phyloP scores from a whole-genome alignment of 2,888 invertebrate genomes.

The Agrochola circellaris region DNA sequence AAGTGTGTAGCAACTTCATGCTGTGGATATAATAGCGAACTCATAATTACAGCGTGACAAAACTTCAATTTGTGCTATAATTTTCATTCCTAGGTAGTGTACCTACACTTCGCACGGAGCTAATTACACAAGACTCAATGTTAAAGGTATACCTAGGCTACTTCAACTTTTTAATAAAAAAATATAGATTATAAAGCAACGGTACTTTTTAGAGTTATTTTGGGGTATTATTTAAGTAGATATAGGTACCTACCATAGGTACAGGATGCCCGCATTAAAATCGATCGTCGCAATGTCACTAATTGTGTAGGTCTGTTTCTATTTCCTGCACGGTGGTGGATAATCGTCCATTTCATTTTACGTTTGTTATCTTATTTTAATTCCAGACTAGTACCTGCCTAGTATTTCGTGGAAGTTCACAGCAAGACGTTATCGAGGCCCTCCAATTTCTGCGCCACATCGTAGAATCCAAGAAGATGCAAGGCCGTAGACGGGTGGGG shows the following conservation, averaged over 20 bases:
- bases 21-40: constrained; percentile 21
- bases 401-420: neutral
- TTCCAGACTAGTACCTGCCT: neutral
- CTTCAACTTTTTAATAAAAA: neutral
- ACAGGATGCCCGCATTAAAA: constrained; percentile 22
- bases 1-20: constrained; percentile 30
- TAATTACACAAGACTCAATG: constrained; percentile 19
- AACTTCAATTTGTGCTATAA: constrained; percentile 24
- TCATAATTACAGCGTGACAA: constrained; percentile 33
- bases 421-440: neutral
- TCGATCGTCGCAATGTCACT: constrained; percentile 23
- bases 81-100: neutral
- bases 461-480: neutral
- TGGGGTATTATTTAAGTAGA: neutral
- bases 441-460: neutral
- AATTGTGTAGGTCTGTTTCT: neutral
- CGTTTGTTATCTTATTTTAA: neutral
- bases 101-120: neutral
- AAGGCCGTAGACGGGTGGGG: neutral
- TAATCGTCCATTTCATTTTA: neutral
- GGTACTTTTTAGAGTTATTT: neutral
- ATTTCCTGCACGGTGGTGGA: neutral
- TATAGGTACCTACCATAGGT: neutral
- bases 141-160: constrained; percentile 27
- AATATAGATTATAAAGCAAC: neutral